Evolutionary conservation across 2,113 vertebrate genomes (phyloP), one percentile per base, ranked within the genome.

Genomic region (Tetraodon nigroviridis): DNA sequence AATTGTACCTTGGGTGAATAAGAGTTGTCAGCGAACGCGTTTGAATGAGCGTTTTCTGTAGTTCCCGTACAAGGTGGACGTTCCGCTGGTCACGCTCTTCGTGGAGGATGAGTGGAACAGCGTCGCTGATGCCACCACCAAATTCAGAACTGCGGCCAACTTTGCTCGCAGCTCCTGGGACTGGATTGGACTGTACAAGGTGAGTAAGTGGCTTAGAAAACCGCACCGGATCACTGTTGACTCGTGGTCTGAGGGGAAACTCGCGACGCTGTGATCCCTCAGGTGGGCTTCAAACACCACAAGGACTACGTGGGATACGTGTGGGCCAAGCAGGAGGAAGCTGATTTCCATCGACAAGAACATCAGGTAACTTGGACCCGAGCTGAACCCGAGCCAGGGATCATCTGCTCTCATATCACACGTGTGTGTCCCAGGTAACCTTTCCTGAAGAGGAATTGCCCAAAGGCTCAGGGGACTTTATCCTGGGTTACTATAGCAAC

Each of bases 161-260:
- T 97, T 92, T 49, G 80, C 93, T 51, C 93, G 95, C 71, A 99
- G 95, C 81, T 94, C 96, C 71, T 99, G 95, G 95, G 97, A 99
- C 89, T 99, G 97, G 97, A 95, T 99, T n/a, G 97, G 92, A 65
- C 91, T 99, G 54, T 99, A 96, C 80, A 92, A 92, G 93, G 97
- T 99, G 83, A 87, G 24, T 47, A 18, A 4, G 41, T 19, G 13
- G 3, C 41, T 17, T 32, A 46, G 4, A 67, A 3, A 45, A 53
- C 56, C 12, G 12, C 32, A 37, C 4, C 1, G 32, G 12, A 37
- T 37, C 7, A 11, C 2, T 12, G 10, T 37, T 37, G 8, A 12
- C 32, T 37, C 12, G 8, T 37, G 8, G 12, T 37, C 11, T 37
- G 32, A 11, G 11, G 11, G 1, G 32, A 37, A 37, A 37, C 7